Base-by-base conservation (phyloP, 2,888 invertebrate species). In the Xestoiulus laeticollis region DNA sequence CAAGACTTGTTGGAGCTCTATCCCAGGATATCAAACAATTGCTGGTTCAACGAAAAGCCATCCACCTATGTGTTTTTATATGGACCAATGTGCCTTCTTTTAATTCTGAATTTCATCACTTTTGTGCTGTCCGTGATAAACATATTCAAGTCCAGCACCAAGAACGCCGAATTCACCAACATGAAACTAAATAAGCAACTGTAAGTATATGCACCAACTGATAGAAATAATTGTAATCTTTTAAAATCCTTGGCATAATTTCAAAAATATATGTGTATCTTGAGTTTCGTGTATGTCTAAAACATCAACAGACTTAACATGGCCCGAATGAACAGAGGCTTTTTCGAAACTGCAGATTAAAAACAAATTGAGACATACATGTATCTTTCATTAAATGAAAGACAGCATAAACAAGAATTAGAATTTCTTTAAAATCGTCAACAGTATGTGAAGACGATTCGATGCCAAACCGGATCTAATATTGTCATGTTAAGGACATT, bases 111-210 rank as follows among this genome's bases (percentile, higher is more conserved):
- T 68, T 85, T 88, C 78, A 19, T 89, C 3, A 85, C 85, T 82
- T 88, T 88, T 68, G 87, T 33, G n/a, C 48, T 89, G 68, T 88
- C 89, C 26, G 88, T 88, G 12, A 19, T 48, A 26, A 89, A 88
- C 83, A 48, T 89, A 53, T 68, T 83, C 59, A 30, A 44, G 26
- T 30, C 87, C n/a, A 82, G 85, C 53, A 82, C 33, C 14, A 78
- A 84, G 12, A n/a, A 87, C 16, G 86, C 83, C 3, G 78, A 44
- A 43, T 86, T 89, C 84, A 86, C 78, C 85, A 89, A 89, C 85
- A 88, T 43, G 85, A 88, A 86, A 85, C 88, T 89, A 59, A 87
- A 89, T 85, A 86, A 88, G 38, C 88, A 89, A 32, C 59, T 89
- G 89, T 89, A 88, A 89, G 86, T 88, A 87, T 82, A 19, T 2